phyloP scores from a whole-genome alignment of 2,888 invertebrate species.

The Platycnemis pennipes region DNA sequence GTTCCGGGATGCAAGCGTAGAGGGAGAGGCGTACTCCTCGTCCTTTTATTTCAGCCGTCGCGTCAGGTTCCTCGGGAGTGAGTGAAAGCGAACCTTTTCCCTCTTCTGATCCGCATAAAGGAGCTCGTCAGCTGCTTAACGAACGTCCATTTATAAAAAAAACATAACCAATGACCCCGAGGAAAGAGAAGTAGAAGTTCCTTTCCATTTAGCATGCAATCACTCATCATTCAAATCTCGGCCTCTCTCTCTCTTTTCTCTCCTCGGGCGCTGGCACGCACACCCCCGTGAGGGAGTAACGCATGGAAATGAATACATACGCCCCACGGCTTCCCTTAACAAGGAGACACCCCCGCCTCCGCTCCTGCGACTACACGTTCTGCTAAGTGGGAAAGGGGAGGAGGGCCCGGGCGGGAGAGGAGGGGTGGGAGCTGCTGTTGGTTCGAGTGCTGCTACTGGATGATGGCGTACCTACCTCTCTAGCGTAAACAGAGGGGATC shows the following conservation, averaged over 20 bases:
- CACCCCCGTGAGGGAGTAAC: slow-evolving; percentile 22
- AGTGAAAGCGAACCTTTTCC: not conserved
- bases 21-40: not conserved
- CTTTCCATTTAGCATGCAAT: slow-evolving; percentile 56
- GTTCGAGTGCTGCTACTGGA: slow-evolving; percentile 24
- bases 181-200: slow-evolving; percentile 14
- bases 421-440: not conserved
- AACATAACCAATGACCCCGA: slow-evolving; percentile 42
- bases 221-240: slow-evolving; percentile 52
- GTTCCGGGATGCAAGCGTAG: not conserved
- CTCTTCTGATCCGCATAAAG: slow-evolving; percentile 27
- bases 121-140: slow-evolving; percentile 48
- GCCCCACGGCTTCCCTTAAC: slow-evolving; percentile 33
- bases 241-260: not conserved
- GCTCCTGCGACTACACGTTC: not conserved
- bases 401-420: not conserved
- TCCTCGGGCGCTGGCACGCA: not conserved
- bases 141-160: slow-evolving; percentile 59
- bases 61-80: not conserved
- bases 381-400: slow-evolving; percentile 30
- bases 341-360: not conserved
- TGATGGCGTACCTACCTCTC: slow-evolving; percentile 22
- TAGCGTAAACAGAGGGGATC: slow-evolving; percentile 31
- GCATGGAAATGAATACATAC: slow-evolving; percentile 44
- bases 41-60: not conserved